These are phyloP conservation scores for Hemibagrus guttatus DNA, from an alignment of 2,797 vertebrate genomes.

Conservation along the genomic window DNA sequence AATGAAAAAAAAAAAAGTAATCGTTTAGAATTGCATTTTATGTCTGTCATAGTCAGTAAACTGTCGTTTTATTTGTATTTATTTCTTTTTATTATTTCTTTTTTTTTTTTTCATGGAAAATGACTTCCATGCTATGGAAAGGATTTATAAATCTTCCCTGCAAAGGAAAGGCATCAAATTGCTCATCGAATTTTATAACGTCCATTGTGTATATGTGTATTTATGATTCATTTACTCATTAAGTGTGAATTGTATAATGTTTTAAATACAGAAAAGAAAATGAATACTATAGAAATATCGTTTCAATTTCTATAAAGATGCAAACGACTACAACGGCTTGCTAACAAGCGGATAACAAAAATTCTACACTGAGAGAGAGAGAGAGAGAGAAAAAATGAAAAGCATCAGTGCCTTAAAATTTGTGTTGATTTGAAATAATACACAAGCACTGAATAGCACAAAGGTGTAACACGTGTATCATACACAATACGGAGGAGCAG, in stretches of 20 bases:
- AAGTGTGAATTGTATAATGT: not conserved
- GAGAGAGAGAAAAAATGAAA: not conserved
- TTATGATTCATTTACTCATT: not conserved
- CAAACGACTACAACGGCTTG: not conserved
- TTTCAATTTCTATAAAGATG: not conserved
- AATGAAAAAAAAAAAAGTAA: no score
- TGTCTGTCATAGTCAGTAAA: conserved; percentile 38
- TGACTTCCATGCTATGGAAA: no score
- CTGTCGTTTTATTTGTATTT: conserved; percentile 14
- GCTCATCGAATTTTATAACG: no score
- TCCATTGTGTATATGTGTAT: not conserved
- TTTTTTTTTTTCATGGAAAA: not conserved
- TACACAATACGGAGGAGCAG: conserved; percentile 9
- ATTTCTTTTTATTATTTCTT: not conserved
- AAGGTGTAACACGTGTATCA: conserved; percentile 20
- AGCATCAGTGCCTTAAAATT: not conserved
- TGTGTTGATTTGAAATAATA: not conserved
- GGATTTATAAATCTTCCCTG: no score
- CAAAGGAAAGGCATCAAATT: not conserved
- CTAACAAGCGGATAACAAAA: not conserved
- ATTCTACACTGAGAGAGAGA: not conserved
- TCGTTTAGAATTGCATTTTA: not conserved
- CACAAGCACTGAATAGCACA: conserved; percentile 7
- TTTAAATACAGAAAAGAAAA: not conserved
- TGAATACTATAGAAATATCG: not conserved